Base-by-base conservation (phyloP, 2,113 vertebrate species). In the Tinamus guttatus region DNA sequence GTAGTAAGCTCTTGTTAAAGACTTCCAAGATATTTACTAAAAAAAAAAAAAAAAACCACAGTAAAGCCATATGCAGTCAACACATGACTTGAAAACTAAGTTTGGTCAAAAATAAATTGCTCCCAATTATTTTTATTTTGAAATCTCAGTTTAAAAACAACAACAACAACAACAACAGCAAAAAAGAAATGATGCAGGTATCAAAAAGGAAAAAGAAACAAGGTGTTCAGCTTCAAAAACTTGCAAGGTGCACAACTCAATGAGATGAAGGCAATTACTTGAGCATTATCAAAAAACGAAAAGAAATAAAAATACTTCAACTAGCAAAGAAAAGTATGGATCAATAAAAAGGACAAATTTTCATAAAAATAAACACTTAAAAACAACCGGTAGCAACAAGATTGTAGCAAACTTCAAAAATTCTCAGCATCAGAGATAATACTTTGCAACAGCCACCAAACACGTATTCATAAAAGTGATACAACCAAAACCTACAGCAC, bases 1-100 rank as follows among this genome's bases (percentile, higher is more conserved):
- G 18, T 25, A 76, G 22, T 52, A 73, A 94, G 64, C 60, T 95
- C 85, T 88, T 90, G 41, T 45, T 34, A 70, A 91, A 91, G 52
- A 88, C 32, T 14, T 49, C 21, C 52, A 92, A 90, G 40, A 92
- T 77, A 92, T 89, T 58, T 89, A 85, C 68, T 38, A 28, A 51
- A 43, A 43, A 43, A 43, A 43, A 17, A 43, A 43, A 34, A 34
- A 81, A 78, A 71, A 10, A 51, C 16, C 86, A 93, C 68, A 95
- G 20, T 20, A 64, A 85, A 28, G 18, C 49, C 82, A 70, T 70
- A 76, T 22, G 11, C 56, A 89, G 85, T 32, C 85, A 87, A 49
- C 64, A 85, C 11, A 54, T 60, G 5, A 87, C 24, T 94, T 80
- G 13, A 86, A 75, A 25, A 68, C 18, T 74, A 45, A 16, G 21